Evolutionary conservation across 1,140 invertebrate genomes (phyloP).

Genomic region (Nebria ingens): DNA sequence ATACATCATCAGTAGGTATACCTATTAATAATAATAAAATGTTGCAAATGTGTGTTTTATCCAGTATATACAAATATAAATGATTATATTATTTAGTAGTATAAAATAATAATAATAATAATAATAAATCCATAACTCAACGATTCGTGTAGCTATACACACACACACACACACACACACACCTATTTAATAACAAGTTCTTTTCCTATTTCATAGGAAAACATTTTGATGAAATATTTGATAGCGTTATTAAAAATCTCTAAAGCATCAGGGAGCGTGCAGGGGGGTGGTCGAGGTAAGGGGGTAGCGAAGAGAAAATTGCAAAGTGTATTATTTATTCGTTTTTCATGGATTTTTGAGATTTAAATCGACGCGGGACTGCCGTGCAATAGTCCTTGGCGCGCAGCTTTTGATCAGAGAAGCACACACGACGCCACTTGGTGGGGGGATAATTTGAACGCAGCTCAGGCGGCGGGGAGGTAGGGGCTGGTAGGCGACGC

Average conservation of each 20-base stretch:
- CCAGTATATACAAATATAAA: too few relatives aligned
- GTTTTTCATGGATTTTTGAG: conserved; percentile 38
- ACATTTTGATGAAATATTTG: not conserved
- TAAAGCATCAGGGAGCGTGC: not conserved
- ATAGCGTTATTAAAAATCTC: conserved; percentile 8
- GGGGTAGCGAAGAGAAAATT: not conserved
- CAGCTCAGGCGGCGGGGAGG: not conserved
- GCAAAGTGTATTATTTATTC: conserved; percentile 31
- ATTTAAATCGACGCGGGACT: conserved; percentile 35
- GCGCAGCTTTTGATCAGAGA: conserved; percentile 25
- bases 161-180: too few relatives aligned
- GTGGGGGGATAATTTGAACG: conserved; percentile 7
- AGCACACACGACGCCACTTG: conserved; percentile 4
- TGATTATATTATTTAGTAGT: too few relatives aligned
- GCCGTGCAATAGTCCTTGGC: conserved; percentile 18
- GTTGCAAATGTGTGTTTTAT: too few relatives aligned
- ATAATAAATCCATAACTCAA: too few relatives aligned
- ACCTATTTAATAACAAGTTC: too few relatives aligned
- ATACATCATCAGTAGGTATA: too few relatives aligned
- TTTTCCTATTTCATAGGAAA: too few relatives aligned
- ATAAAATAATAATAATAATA: too few relatives aligned
- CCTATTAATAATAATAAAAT: too few relatives aligned
- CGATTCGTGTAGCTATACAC: too few relatives aligned
- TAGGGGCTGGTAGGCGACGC: not conserved
- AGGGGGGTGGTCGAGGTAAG: not conserved